Evolutionary conservation across 2,113 vertebrate species (phyloP).

Genomic region (Pterocles orientalis): DNA sequence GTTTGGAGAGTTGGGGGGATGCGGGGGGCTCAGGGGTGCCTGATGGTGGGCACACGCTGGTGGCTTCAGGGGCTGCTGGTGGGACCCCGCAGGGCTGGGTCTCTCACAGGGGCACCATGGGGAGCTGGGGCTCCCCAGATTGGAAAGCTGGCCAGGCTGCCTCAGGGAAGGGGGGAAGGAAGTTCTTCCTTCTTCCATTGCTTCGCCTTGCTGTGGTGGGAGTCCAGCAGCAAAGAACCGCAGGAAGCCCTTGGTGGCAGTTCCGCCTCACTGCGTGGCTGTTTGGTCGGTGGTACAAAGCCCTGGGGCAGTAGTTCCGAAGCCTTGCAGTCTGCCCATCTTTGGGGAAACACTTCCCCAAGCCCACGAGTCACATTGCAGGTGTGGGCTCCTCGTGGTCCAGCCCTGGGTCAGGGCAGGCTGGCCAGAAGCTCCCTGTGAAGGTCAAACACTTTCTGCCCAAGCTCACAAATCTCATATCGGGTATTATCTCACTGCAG

Average conservation of each 20-base stretch:
- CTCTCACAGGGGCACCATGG: fast-evolving
- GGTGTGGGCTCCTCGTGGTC: background rate
- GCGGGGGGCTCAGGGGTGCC: no score
- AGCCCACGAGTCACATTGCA: fast-evolving
- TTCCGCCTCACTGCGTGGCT: fast-evolving
- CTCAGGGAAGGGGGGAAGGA: background rate
- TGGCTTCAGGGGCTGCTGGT: background rate
- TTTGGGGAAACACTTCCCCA: background rate
- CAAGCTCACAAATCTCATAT: background rate
- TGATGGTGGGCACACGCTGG: fast-evolving
- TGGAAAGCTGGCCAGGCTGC: background rate
- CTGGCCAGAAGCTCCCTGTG: background rate
- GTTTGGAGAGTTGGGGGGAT: background rate
- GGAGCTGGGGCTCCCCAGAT: background rate
- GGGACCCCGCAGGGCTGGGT: background rate
- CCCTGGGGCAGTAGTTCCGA: fast-evolving
- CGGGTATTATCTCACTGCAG: background rate
- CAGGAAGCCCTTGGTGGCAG: background rate
- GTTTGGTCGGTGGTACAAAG: background rate
- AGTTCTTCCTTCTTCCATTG: background rate
- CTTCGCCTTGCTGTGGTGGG: background rate
- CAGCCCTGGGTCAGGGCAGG: background rate
- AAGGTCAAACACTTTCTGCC: background rate
- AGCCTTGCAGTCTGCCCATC: background rate
- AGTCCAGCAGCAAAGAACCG: background rate